Evolutionary conservation across 2,113 vertebrate genomes (phyloP), one percentile per base, ranked within the genome.

Genomic region (Callospermophilus lateralis): DNA sequence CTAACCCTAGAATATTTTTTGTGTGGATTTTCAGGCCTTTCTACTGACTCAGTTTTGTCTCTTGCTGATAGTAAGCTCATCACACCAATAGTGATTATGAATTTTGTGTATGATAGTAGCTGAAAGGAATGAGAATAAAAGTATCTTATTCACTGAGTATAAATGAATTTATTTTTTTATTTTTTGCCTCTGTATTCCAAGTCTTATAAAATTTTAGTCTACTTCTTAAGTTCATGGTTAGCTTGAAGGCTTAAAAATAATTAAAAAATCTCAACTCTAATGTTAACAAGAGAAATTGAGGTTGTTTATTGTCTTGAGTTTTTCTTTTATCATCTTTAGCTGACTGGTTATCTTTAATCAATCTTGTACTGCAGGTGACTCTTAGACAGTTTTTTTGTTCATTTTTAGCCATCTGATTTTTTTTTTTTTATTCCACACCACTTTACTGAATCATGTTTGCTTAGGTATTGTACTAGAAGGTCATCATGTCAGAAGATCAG

Each of bases 371-470:
- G 6, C 7, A 74, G 61, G 30, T 92, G 70, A 55, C 84, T 30
- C 15, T 73, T 67, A 53, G 3, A 53, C 26, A 65, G 34, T 12
- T 94, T 28, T 28, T 32, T 67, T 39, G 34, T 73, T 89, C 78
- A n/a, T 4, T 78, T 95, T 80, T 58, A 81, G 30, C 42, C 24
- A 22, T 45, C 39, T 67, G 30, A 39, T 4, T 94, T 94, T 93
- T 89, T 30, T 78, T 95, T 96, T 94, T 93, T 86, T 26, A 81
- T 96, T 96, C 72, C 28, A 93, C 72, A 94, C 90, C 12, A 42
- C 5, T 81, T 42, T 93, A 28, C n/a, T 53, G 45, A 84, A n/a
- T 93, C 10, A 4, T 28, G 8, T 19, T 96, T 93, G 42, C 58
- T 74, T 78, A 67, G 53, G 26, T 86, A 61, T 84, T 32, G 48